Evolutionary conservation across 2,888 invertebrate species (phyloP), one percentile per base, ranked within the genome.

Genomic region (Rhagium mordax): DNA sequence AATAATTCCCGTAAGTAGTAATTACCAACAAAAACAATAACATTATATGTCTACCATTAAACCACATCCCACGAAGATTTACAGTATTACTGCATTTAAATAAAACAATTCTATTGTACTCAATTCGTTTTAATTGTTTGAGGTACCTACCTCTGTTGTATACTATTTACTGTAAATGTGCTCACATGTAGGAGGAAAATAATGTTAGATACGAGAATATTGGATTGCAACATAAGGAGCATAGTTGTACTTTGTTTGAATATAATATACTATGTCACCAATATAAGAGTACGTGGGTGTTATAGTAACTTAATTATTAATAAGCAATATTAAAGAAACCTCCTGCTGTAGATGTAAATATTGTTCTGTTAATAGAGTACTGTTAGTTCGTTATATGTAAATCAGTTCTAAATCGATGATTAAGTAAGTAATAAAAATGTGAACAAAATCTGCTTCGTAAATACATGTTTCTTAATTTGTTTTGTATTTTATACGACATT

Each of bases 291-390:
- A 15, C 48, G 47, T 48, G 21, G 15, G 33, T 21, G 61, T 21
- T 21, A 60, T 2, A 20, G 47, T 62, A 48, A 21, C 21, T 41
- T 62, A 47, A 62, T 62, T 62, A 62, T 62, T 62, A 62, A 24
- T 48, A 6, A 15, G 41, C n/a, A n/a, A 13, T 5, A 21, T 55
- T 10, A 55, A 55, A 55, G n/a, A 55, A 55, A 13, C 21, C 21
- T 47, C 21, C 48, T 6, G 47, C 16, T 47, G 21, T 6, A 62
- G 5, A 47, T 15, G 7, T 62, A 15, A 62, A 62, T 47, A 62
- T 48, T 18, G 21, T 62, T 48, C n/a, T n/a, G n/a, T n/a, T 48
- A 47, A 21, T 15, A 18, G 15, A 60, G 16, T 41, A 29, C 16
- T 18, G 3, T 41, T 13, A 4, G 6, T 18, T 10, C 10, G 16